Percentiles rank a stretch among this genome's conserved stretches.
phyloP scores from a whole-genome alignment of 2,888 invertebrate species.

The Hyppa rectilinea region DNA sequence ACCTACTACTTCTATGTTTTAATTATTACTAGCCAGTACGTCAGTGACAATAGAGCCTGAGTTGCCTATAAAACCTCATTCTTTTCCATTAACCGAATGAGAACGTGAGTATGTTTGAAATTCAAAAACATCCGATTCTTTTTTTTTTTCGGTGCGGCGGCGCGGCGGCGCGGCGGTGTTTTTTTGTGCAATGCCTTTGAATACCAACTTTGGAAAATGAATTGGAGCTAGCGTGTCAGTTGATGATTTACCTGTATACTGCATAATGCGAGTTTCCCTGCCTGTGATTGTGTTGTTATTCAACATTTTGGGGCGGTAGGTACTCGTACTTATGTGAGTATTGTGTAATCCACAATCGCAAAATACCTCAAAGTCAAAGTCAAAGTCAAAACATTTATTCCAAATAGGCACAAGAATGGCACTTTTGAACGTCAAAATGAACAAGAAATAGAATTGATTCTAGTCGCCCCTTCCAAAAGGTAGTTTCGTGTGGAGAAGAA shows the following conservation, averaged over 20 bases:
- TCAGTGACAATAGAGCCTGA: background rate
- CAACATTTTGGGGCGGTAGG: background rate
- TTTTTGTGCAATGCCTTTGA: background rate
- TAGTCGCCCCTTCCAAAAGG: too few relatives aligned
- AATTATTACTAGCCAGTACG: constrained; percentile 3
- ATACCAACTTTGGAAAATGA: background rate
- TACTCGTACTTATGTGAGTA: background rate
- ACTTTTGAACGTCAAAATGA: too few relatives aligned
- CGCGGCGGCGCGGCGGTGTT: too few relatives aligned
- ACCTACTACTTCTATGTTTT: background rate
- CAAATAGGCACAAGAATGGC: too few relatives aligned
- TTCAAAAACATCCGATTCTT: background rate
- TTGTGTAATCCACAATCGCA: background rate
- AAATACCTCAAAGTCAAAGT: too few relatives aligned
- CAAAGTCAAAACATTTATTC: too few relatives aligned
- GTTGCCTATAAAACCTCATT: too few relatives aligned
- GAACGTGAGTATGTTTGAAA: background rate
- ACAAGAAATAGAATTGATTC: too few relatives aligned
- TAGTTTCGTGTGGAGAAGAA: too few relatives aligned
- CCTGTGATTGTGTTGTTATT: background rate
- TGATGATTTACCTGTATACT: background rate
- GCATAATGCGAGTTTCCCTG: background rate
- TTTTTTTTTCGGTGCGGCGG: background rate
- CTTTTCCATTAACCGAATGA: background rate
- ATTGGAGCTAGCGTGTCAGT: background rate